Base-by-base conservation (phyloP, 2,888 invertebrate species). In the Busseola fusca region DNA sequence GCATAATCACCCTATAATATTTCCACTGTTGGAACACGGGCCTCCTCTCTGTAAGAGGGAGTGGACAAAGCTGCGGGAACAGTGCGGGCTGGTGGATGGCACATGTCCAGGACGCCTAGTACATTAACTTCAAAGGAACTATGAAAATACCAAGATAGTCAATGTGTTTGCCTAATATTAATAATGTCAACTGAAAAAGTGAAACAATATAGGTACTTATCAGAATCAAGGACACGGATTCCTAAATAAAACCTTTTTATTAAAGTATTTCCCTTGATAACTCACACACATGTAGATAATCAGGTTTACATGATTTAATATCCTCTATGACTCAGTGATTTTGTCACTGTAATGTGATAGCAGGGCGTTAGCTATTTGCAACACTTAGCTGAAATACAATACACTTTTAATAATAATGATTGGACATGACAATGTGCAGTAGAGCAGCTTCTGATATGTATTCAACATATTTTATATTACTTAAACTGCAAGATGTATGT, bases 271-370 rank as follows among this genome's bases (percentile, higher is more conserved):
- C 18, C 58, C 27, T 56, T 54, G 34, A 72, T 64, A 63, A 65
- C 42, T 21, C 56, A 27, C 16, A 64, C 9, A 69, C n/a, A 58
- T 9, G 52, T n/a, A 56, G 65, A 76, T 72, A 62, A 72, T 66
- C 58, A 56, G 50, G 54, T 69, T 68, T 54, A 59, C 12, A 60
- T 76, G 67, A 81, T 74, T 69, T 40, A 60, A 75, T 72, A 80
- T 83, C 77, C 77, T 81, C 54, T 21, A 72, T 79, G 82, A 84
- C 27, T 84, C 86, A 84, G 68, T 71, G 57, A 57, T 69, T 73
- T 78, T 65, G 71, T 74, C 68, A 84, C 40, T 52, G 66, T 68
- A 67, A 84, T 34, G 10, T 70, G 69, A 81, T 83, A 81, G 52
- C 0, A 7, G 67, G 78, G 77, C 21, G 73, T 82, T 40, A 68